Conservation (phyloP, 1,140 invertebrate species). For the Drosophila insularis region DNA sequence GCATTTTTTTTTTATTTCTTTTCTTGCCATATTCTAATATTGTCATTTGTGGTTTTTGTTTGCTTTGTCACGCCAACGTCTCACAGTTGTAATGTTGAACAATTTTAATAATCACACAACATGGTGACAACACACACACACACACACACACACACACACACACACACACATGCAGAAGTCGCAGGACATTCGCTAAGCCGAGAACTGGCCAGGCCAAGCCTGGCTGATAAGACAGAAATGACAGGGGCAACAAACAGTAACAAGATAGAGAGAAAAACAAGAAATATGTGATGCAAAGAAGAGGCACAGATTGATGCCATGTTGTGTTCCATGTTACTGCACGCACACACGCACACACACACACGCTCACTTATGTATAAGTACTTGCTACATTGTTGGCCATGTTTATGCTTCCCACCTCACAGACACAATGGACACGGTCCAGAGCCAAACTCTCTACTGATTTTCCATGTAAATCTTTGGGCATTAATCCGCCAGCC, state of each 20-base stretch:
- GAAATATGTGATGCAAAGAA: conserved; percentile 19
- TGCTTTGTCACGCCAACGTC: conserved; percentile 12
- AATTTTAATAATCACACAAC: conserved; percentile 17
- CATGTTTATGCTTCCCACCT: conserved; percentile 31
- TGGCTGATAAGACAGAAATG: conserved; percentile 12
- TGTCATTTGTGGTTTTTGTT: conserved; percentile 15
- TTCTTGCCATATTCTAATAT: conserved; percentile 5
- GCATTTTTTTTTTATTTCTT: background rate
- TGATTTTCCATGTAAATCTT: conserved; percentile 73
- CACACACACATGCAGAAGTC: background rate
- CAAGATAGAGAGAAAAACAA: conserved; percentile 18
- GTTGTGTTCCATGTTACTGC: conserved; percentile 39
- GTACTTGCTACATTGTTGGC: conserved; percentile 26
- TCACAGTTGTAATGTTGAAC: conserved; percentile 1
- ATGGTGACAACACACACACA: conserved; percentile 14
- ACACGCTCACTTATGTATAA: background rate
- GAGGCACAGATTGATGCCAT: conserved; percentile 39
- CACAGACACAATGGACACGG: conserved; percentile 8
- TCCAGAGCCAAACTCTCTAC: conserved; percentile 16
- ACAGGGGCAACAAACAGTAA: background rate
- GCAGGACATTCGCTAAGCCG: background rate
- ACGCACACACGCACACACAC: background rate
- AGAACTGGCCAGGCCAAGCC: background rate
- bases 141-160: background rate
- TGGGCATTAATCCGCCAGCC: conserved; percentile 60